Conservation (phyloP, 2,888 invertebrate genomes). For the Aphrophora alni region DNA sequence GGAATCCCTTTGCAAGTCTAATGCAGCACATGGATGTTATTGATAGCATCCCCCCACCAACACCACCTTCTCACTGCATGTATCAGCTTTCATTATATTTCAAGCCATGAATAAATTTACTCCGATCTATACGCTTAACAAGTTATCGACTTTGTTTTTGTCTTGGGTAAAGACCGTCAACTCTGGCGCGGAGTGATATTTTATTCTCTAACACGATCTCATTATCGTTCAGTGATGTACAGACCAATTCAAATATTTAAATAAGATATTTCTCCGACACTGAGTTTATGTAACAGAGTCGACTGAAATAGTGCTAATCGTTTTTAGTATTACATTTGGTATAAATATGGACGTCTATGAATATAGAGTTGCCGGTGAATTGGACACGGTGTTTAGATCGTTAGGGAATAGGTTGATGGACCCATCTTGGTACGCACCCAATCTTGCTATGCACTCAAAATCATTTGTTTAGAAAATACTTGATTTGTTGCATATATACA, state of each 20-base stretch:
- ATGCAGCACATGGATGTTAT: constrained; percentile 25
- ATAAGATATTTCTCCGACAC: not conserved
- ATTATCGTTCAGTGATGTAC: not conserved
- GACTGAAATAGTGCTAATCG: not conserved
- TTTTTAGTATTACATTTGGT: too few relatives aligned
- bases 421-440: too few relatives aligned
- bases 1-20: constrained; percentile 32
- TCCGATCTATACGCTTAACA: not conserved
- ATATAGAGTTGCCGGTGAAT: too few relatives aligned
- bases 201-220: not conserved
- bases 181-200: not conserved
- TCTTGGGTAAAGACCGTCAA: not conserved
- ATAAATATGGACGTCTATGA: too few relatives aligned
- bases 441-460: too few relatives aligned
- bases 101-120: constrained; percentile 42
- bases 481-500: too few relatives aligned
- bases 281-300: not conserved
- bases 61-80: constrained; percentile 20
- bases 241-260: not conserved
- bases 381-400: too few relatives aligned
- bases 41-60: constrained; percentile 21
- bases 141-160: not conserved
- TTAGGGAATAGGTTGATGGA: too few relatives aligned
- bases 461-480: too few relatives aligned
- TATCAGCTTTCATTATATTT: constrained; percentile 40